phyloP scores from a whole-genome alignment of 1,140 invertebrate genomes.

The Ceratoteleas bidentatus region DNA sequence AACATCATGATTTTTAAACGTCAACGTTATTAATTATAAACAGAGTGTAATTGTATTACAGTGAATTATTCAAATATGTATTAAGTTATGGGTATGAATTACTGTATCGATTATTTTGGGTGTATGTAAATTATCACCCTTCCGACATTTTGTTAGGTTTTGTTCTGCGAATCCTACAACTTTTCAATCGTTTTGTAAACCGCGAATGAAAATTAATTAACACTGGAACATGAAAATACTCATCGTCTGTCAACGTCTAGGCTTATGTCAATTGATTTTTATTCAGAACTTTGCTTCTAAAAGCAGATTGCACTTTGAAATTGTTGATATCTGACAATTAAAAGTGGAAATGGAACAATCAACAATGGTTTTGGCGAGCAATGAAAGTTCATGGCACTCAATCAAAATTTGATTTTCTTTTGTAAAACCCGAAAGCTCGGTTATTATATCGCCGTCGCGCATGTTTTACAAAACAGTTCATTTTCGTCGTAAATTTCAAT shows the following conservation, averaged over 20 bases:
- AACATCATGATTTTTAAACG: neutral
- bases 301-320: neutral
- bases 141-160: no score
- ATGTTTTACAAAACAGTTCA: neutral
- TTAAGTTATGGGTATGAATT: neutral
- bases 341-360: slow-evolving; percentile 12
- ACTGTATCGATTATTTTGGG: no score
- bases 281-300: neutral
- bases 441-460: neutral
- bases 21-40: neutral
- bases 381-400: neutral
- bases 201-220: neutral
- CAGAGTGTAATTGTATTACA: neutral
- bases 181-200: neutral
- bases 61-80: neutral
- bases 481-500: neutral
- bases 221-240: neutral
- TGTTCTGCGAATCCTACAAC: neutral
- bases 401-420: slow-evolving; percentile 13
- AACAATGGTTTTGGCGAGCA: neutral
- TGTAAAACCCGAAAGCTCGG: neutral
- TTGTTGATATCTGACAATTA: slow-evolving; percentile 8
- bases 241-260: neutral
- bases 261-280: neutral
- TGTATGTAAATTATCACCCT: no score